Conservation (phyloP, 2,113 vertebrate species). For the Circaetus cinerascens region DNA sequence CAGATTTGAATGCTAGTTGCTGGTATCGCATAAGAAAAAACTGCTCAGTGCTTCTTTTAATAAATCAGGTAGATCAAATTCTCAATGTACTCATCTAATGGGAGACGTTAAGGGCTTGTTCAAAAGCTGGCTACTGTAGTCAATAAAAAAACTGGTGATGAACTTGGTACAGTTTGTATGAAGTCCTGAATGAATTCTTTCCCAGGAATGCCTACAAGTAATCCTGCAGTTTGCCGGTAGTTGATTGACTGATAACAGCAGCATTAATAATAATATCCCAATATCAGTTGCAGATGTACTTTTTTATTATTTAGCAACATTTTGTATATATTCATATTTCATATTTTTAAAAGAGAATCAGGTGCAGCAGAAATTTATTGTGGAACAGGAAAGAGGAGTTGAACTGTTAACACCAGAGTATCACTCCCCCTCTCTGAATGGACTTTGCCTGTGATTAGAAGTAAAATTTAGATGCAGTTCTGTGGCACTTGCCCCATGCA, state of each 20-base stretch:
- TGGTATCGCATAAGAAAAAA: neutral
- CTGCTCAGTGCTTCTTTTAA: neutral
- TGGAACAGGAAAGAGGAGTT: neutral
- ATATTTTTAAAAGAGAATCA: neutral
- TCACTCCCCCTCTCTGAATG: rapidly evolving
- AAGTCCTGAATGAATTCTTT: neutral
- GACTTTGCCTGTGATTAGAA: neutral
- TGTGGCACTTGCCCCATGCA: neutral
- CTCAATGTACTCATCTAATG: neutral
- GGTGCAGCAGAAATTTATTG: neutral
- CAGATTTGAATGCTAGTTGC: neutral
- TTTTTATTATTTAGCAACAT: neutral
- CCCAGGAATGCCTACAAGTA: neutral
- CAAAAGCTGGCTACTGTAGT: neutral
- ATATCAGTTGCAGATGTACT: neutral
- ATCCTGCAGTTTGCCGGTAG: neutral
- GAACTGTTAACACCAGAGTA: neutral
- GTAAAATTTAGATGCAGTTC: neutral
- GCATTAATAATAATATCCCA: neutral
- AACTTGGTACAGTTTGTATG: neutral
- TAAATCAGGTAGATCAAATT: neutral
- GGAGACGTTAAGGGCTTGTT: neutral
- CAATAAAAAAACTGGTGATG: neutral
- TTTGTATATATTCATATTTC: neutral
- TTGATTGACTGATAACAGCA: neutral